Conservation (phyloP, 2,113 vertebrate genomes). For the Heliornis fulica region DNA sequence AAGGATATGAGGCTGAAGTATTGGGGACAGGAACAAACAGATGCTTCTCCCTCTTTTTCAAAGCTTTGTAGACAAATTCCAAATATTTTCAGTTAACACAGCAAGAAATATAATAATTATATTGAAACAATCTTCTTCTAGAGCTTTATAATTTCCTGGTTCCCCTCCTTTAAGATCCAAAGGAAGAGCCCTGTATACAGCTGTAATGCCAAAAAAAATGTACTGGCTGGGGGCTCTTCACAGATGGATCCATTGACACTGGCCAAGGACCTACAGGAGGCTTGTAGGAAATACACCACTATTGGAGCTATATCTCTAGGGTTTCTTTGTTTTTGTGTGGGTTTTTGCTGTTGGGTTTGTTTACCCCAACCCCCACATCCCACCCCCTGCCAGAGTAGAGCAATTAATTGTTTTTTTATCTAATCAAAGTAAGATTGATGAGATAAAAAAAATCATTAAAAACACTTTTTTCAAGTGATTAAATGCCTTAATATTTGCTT, state of each 20-base stretch:
- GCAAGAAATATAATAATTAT: not conserved
- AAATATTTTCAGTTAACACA: not conserved
- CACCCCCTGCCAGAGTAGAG: not conserved
- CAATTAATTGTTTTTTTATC: not conserved
- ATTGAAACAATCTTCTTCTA: not conserved
- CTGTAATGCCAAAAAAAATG: not conserved
- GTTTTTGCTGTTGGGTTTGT: too few relatives aligned
- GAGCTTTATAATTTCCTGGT: not conserved
- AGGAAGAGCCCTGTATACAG: not conserved
- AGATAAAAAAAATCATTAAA: too few relatives aligned
- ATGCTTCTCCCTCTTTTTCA: fast-evolving
- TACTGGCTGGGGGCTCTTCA: not conserved
- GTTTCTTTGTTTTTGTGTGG: too few relatives aligned
- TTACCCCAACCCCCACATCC: too few relatives aligned
- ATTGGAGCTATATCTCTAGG: not conserved
- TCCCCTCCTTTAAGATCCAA: not conserved
- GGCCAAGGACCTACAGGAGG: not conserved
- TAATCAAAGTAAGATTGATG: not conserved
- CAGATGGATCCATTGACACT: not conserved
- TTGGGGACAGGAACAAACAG: not conserved
- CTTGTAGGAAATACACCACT: not conserved
- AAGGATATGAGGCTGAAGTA: not conserved
- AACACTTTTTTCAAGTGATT: not conserved
- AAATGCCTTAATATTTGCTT: not conserved
- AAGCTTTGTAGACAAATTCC: not conserved